These are phyloP conservation scores for Takifugu rubripes DNA, from an alignment of 2,797 vertebrate species.

Conservation along the genomic window DNA sequence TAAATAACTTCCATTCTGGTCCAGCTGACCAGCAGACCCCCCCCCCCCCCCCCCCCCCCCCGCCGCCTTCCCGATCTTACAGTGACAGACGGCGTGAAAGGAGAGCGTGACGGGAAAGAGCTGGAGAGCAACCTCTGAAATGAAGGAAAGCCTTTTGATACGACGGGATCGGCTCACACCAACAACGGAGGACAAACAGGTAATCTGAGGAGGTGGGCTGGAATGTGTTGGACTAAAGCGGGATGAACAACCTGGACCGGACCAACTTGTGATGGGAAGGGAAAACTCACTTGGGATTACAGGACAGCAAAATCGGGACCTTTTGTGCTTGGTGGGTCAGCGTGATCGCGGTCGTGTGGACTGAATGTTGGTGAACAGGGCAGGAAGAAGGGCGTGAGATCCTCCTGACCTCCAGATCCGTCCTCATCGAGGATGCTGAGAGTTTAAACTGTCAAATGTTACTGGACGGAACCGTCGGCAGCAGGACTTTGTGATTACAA, in stretches of 20 bases:
- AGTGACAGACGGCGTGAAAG: too few relatives aligned
- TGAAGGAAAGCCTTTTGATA: neutral
- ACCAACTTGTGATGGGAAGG: neutral
- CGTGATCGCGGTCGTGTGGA: slow-evolving; percentile 27
- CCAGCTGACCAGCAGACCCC: slow-evolving; percentile 22
- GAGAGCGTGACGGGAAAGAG: too few relatives aligned
- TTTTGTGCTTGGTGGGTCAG: slow-evolving; percentile 8
- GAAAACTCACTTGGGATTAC: neutral
- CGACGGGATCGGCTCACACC: too few relatives aligned
- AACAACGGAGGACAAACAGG: too few relatives aligned
- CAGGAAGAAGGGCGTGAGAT: slow-evolving; percentile 13
- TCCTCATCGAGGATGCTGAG: neutral
- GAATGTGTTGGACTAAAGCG: neutral
- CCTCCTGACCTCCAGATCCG: neutral
- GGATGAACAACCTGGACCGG: slow-evolving; percentile 1
- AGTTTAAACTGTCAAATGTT: neutral
- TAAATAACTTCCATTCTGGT: slow-evolving; percentile 68
- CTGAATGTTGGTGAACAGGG: slow-evolving; percentile 22
- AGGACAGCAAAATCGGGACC: slow-evolving; percentile 18
- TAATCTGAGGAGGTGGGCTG: neutral
- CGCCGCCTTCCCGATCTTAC: neutral
- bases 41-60: slow-evolving; percentile 7
- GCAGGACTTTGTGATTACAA: neutral
- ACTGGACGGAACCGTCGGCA: too few relatives aligned
- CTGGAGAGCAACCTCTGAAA: neutral